phyloP scores from a whole-genome alignment of 2,797 vertebrate genomes.

The Hirundo rustica region DNA sequence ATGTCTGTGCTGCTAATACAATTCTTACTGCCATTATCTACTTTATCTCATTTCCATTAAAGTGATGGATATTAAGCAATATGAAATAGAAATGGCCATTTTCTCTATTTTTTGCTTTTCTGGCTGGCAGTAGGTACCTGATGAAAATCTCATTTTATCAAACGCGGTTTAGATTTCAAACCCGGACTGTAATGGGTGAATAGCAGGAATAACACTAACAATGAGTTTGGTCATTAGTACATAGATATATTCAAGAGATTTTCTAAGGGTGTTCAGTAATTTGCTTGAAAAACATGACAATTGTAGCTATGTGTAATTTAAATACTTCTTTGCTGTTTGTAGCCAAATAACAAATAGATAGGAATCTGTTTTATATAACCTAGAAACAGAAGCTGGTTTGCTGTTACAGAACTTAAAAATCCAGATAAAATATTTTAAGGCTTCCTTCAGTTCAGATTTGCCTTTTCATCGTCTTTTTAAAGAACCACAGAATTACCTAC shows the following conservation, averaged over 20 bases:
- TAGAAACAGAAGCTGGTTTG: not conserved
- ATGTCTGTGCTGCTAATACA: constrained; percentile 47
- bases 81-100: constrained; percentile 50
- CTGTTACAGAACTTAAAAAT: not conserved
- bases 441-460: not conserved
- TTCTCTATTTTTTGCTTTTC: constrained; percentile 58
- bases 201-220: not conserved
- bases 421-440: not conserved
- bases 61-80: constrained; percentile 62
- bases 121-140: not conserved
- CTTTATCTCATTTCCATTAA: constrained; percentile 68
- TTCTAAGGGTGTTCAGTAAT: not conserved
- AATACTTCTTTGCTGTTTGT: not conserved
- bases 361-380: not conserved
- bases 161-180: not conserved
- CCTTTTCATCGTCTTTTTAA: not conserved
- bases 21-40: constrained; percentile 53
- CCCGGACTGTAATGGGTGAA: not conserved
- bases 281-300: not conserved
- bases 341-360: not conserved
- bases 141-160: constrained; percentile 35
- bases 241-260: not conserved
- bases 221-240: not conserved
- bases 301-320: not conserved
- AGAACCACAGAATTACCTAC: not conserved